Evolutionary conservation across 35 echinoderm and acorn worm species (phyloP).

Genomic region (Strongylocentrotus purpuratus): DNA sequence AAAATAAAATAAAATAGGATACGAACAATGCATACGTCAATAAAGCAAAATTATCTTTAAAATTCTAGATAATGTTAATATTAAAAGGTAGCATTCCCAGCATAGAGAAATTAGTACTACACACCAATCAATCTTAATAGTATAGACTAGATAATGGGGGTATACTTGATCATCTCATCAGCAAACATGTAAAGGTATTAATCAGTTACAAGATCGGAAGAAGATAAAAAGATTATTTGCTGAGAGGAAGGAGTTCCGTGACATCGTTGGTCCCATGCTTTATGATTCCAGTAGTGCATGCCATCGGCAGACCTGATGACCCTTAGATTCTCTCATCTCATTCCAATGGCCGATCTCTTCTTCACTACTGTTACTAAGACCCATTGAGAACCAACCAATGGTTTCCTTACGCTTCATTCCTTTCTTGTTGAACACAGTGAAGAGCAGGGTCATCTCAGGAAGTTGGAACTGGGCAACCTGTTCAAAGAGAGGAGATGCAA

Average conservation of each 20-base stretch:
- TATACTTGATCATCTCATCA: neutral
- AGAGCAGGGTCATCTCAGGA: slow-evolving; percentile 89
- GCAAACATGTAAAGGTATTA: neutral
- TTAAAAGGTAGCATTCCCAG: too few relatives aligned
- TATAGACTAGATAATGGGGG: neutral
- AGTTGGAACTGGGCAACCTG: slow-evolving; percentile 99
- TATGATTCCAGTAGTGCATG: slow-evolving; percentile 85
- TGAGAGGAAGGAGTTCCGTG: neutral
- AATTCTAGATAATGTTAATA: too few relatives aligned
- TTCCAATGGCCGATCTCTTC: slow-evolving; percentile 98
- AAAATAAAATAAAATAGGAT: too few relatives aligned
- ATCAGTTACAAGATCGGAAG: neutral
- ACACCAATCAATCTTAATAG: neutral
- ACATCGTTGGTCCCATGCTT: neutral
- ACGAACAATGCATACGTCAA: too few relatives aligned
- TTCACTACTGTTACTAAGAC: slow-evolving; percentile 92
- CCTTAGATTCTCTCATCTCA: slow-evolving; percentile 89
- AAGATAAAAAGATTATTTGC: neutral
- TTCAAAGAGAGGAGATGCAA: neutral
- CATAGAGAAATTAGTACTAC: neutral
- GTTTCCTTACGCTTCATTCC: slow-evolving; percentile 96
- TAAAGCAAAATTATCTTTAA: too few relatives aligned
- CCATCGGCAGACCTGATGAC: slow-evolving; percentile 95
- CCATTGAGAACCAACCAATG: slow-evolving; percentile 99
- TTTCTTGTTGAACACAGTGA: slow-evolving; percentile 94